phyloP scores from a whole-genome alignment of 2,797 vertebrate species.

The Myotis planiceps region DNA sequence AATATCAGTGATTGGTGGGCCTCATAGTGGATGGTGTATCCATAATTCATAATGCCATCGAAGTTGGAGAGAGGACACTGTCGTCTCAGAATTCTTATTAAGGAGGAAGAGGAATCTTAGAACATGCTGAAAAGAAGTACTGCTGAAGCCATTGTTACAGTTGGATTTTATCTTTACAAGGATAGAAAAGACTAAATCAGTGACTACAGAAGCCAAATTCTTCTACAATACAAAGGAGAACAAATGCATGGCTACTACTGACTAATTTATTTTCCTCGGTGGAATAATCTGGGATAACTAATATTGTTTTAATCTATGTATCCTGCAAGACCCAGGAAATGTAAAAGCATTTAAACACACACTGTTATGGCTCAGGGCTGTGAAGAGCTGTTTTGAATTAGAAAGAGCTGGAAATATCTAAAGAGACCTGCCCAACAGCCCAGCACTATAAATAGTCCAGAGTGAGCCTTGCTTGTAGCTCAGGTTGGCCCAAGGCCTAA shows the following conservation, averaged over 20 bases:
- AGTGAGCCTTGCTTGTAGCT: not conserved
- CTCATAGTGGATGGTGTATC: not conserved
- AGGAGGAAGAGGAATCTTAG: slow-evolving; percentile 28
- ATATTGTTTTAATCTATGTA: slow-evolving; percentile 63
- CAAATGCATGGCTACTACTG: not conserved
- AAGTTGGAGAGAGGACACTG: not conserved
- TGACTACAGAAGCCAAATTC: not conserved
- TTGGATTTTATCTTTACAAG: slow-evolving; percentile 14
- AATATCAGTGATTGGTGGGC: not conserved
- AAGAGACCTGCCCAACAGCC: slow-evolving; percentile 29
- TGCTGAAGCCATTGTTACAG: not conserved
- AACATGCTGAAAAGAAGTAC: not conserved
- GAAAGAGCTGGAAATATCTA: slow-evolving; percentile 68
- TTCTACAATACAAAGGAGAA: not conserved
- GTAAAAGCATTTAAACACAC: slow-evolving; percentile 69
- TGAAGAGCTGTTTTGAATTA: slow-evolving; percentile 70
- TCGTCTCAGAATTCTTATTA: slow-evolving; percentile 38
- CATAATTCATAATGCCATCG: slow-evolving; percentile 1
- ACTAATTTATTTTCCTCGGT: slow-evolving; percentile 57
- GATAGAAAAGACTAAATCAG: not conserved
- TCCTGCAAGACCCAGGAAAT: slow-evolving; percentile 31
- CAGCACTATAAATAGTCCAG: slow-evolving; percentile 62
- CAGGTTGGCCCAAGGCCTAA: slow-evolving; percentile 21
- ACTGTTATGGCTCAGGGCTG: slow-evolving; percentile 31
- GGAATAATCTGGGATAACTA: slow-evolving; percentile 49